These are phyloP conservation scores for Strigamia maritima DNA, from an alignment of 2,888 invertebrate genomes.

Conservation along the genomic window DNA sequence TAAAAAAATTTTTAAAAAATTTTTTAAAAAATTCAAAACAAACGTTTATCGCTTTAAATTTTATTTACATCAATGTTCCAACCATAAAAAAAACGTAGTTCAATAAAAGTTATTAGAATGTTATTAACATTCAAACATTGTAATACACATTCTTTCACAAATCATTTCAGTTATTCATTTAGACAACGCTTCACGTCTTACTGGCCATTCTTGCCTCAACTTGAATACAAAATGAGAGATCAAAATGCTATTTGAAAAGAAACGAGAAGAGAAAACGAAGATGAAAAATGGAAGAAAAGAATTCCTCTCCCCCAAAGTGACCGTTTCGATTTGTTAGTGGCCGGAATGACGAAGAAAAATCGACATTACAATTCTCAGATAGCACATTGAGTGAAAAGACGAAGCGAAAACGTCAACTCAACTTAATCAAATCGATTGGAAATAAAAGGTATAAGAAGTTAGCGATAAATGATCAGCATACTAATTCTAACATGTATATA, in stretches of 20 bases:
- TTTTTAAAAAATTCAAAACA: too few species aligned
- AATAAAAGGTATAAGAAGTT: background rate
- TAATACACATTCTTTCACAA: background rate
- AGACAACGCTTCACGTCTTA: background rate
- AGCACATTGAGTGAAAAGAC: conserved; percentile 6
- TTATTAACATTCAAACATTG: background rate
- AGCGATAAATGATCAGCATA: background rate
- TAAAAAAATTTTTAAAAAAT: too few species aligned
- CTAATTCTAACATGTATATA: background rate
- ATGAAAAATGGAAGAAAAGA: background rate
- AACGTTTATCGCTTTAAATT: too few species aligned
- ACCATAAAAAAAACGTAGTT: background rate
- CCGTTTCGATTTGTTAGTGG: conserved; percentile 9
- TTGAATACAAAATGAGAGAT: conserved; percentile 24
- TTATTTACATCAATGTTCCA: too few species aligned
- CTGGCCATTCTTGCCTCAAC: conserved; percentile 7
- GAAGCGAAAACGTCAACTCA: background rate
- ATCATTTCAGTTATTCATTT: conserved; percentile 9
- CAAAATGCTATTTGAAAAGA: background rate
- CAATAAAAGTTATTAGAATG: background rate
- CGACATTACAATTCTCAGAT: conserved; percentile 29
- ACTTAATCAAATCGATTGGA: conserved; percentile 21
- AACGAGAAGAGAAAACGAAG: background rate
- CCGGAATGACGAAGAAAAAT: conserved; percentile 9
- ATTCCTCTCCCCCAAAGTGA: background rate